Evolutionary conservation across 2,888 invertebrate genomes (phyloP).

Genomic region (Tortrix viridana): DNA sequence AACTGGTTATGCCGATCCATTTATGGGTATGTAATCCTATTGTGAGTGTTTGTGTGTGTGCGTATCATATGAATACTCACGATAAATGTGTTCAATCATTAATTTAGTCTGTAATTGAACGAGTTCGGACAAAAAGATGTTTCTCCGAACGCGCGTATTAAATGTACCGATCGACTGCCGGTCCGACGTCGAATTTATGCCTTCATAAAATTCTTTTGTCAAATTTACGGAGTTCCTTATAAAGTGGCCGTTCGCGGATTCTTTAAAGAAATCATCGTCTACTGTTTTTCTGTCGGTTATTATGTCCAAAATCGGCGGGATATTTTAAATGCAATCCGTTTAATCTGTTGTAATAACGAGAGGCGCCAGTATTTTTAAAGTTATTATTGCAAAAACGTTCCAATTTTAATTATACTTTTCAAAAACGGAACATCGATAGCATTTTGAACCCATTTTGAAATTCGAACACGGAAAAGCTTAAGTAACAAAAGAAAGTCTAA

Average conservation of each 20-base stretch:
- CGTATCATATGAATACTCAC: slow-evolving; percentile 51
- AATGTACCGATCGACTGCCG: slow-evolving; percentile 69
- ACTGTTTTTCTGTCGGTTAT: slow-evolving; percentile 73
- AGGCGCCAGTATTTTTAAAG: slow-evolving; percentile 2
- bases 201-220: slow-evolving; percentile 83
- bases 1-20: slow-evolving; percentile 77
- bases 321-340: slow-evolving; percentile 10
- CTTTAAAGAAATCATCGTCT: slow-evolving; percentile 77
- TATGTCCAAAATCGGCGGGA: slow-evolving; percentile 55
- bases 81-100: slow-evolving; percentile 80
- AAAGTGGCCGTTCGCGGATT: slow-evolving; percentile 66
- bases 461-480: slow-evolving; percentile 19
- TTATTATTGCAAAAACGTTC: slow-evolving; percentile 5
- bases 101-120: slow-evolving; percentile 81
- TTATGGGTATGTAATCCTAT: slow-evolving; percentile 80
- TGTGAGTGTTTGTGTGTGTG: slow-evolving; percentile 56
- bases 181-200: slow-evolving; percentile 73
- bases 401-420: slow-evolving; percentile 4
- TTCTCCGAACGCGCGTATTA: slow-evolving; percentile 72
- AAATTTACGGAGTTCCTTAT: slow-evolving; percentile 78
- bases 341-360: slow-evolving; percentile 19
- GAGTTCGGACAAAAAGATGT: slow-evolving; percentile 70
- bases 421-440: background rate
- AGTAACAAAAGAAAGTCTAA: slow-evolving; percentile 50
- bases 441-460: too few relatives aligned